Evolutionary conservation across 37 sponge, comb jelly and placozoan genomes (phyloP), one percentile per base, ranked within the genome.

Genomic region (Amphimedon queenslandica): DNA sequence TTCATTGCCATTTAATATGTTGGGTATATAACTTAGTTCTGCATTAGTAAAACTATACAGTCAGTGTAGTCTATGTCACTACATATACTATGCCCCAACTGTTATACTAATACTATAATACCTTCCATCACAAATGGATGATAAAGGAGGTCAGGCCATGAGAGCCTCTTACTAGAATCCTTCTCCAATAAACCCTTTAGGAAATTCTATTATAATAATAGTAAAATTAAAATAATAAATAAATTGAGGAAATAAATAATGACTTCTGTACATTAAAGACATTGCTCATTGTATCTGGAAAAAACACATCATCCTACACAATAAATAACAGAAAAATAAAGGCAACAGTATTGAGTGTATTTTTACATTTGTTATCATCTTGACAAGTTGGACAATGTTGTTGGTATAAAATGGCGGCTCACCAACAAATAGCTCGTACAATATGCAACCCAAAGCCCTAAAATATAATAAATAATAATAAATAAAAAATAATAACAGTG

Each of bases 101-200:
- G 3, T 57, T 4, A 4, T 25, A 3, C 4, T 29, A 4, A 28
- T 2, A 25, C 4, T 57, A 2, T 4, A 28, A 57, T 2, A 80
- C 80, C 82, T 43, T 77, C 71, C 18, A 56, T n/a, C 1, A 93
- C 81, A 77, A 95, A 96, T 2, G 93, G 93, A 71, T 96, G 96
- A 57, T 83, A 79, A 31, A 96, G 85, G 16, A 96, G 90, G 31
- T 83, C 72, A n/a, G 96, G 96, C 96, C 96, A 96, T 20, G 90
- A 76, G 32, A 92, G 70, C 39, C 96, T 74, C 39, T 83, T 79
- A 10, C 57, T 64, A 28, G 93, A 87, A 53, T 96, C 89, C 56
- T 89, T 96, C 57, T 89, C 69, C 28, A 96, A 78, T 43, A 96
- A 70, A 0, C 93, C 93, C 40, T 73, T 29, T 4, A 96, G 82